Conservation (phyloP, 2,888 invertebrate species). For the Heliothis peltigera region DNA sequence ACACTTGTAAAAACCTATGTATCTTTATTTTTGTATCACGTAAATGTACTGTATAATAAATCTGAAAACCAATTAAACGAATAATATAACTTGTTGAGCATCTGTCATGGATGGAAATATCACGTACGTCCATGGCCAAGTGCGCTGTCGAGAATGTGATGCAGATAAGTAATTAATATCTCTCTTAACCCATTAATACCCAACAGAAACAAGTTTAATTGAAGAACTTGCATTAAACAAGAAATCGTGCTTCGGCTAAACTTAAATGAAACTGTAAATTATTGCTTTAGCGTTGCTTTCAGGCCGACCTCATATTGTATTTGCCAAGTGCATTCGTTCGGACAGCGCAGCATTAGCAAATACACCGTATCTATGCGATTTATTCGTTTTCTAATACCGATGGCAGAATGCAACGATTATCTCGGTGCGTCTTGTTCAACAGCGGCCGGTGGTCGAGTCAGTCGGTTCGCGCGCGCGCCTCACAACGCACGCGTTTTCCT, state of each 20-base stretch:
- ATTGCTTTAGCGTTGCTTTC: constrained; percentile 47
- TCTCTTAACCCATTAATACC: constrained; percentile 17
- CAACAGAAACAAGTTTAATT: constrained; percentile 19
- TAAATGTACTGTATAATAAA: constrained; percentile 5
- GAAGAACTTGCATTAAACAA: constrained; percentile 25
- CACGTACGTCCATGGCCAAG: constrained; percentile 27
- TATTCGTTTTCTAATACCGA: constrained; percentile 86
- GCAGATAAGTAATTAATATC: constrained; percentile 5
- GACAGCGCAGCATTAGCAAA: constrained; percentile 71
- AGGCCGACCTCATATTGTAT: constrained; percentile 59
- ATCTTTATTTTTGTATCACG: constrained; percentile 10
- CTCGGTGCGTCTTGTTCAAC: constrained; percentile 65
- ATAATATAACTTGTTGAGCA: constrained; percentile 11
- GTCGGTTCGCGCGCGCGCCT: constrained; percentile 75
- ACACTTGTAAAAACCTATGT: not conserved
- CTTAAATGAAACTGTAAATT: constrained; percentile 41
- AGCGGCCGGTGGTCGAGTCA: constrained; percentile 65
- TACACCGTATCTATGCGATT: constrained; percentile 80
- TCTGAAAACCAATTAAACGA: constrained; percentile 10
- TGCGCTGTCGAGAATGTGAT: constrained; percentile 7
- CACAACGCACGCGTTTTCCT: constrained; percentile 68
- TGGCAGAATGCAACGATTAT: constrained; percentile 75
- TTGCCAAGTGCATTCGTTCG: constrained; percentile 56
- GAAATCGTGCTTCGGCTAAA: constrained; percentile 28
- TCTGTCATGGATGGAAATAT: constrained; percentile 12